Evolutionary conservation across 1,140 invertebrate species (phyloP).

Genomic region (Megalonaias nervosa): DNA sequence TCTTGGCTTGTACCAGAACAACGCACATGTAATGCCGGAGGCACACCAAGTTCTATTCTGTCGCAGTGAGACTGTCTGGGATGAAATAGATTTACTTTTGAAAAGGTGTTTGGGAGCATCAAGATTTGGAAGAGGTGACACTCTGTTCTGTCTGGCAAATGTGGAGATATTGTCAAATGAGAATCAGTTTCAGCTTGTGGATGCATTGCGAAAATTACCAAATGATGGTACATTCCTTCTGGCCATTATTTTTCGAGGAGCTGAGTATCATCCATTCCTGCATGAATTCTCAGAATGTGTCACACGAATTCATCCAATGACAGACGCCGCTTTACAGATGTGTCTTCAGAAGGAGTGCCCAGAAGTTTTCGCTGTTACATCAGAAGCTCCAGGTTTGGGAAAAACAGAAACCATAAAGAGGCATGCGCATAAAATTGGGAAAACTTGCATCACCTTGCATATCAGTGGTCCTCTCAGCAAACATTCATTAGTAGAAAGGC

Average conservation of each 20-base stretch:
- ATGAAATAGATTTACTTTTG: slow-evolving; percentile 42
- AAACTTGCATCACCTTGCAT: too few species aligned
- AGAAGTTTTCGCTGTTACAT: slow-evolving; percentile 10
- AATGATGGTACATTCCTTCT: slow-evolving; percentile 15
- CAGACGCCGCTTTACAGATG: slow-evolving; percentile 26
- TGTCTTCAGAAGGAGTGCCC: slow-evolving; percentile 18
- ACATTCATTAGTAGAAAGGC: slow-evolving; percentile 16
- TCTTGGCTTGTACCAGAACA: too few species aligned
- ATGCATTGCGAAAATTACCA: slow-evolving; percentile 10
- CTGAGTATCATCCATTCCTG: slow-evolving; percentile 23
- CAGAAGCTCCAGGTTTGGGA: slow-evolving; percentile 39
- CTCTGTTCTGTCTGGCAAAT: slow-evolving; percentile 44
- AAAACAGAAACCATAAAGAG: too few species aligned
- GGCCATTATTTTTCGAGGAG: slow-evolving; percentile 32
- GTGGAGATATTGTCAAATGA: slow-evolving; percentile 38
- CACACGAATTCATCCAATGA: slow-evolving; percentile 24
- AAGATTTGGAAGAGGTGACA: too few species aligned
- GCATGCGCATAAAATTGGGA: too few species aligned
- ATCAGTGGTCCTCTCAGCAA: slow-evolving; percentile 33
- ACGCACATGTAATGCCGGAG: slow-evolving; percentile 34
- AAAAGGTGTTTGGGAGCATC: too few species aligned
- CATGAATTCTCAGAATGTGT: slow-evolving; percentile 19
- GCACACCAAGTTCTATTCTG: slow-evolving; percentile 45
- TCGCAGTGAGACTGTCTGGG: slow-evolving; percentile 25
- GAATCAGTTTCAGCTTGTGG: slow-evolving; percentile 36